Evolutionary conservation across 2,888 invertebrate genomes (phyloP).

Genomic region (Epistrophe eligans): DNA sequence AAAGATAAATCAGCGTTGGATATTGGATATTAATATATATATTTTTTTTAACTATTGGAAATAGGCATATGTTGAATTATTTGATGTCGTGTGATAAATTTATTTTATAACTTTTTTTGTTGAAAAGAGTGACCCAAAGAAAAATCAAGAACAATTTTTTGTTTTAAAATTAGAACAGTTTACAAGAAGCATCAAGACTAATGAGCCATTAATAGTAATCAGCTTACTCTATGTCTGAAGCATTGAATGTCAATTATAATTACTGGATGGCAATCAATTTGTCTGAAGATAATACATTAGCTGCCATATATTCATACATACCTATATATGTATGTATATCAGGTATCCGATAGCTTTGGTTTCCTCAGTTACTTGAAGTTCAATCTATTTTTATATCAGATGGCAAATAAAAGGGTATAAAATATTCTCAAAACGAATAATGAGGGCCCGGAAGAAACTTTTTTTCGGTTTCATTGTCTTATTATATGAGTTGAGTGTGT

Average conservation of each 20-base stretch:
- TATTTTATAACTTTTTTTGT: not conserved
- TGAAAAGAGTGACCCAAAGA: not conserved
- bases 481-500: not conserved
- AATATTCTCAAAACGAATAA: not conserved
- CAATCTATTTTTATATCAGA: not conserved
- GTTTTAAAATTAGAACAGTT: not conserved
- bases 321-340: not conserved
- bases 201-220: not conserved
- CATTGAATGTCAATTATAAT: not conserved
- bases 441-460: not conserved
- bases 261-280: conserved; percentile 1
- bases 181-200: not conserved
- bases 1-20: conserved; percentile 5
- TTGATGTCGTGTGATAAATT: not conserved
- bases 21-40: not conserved
- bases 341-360: not conserved
- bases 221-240: not conserved
- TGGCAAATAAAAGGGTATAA: not conserved
- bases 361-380: not conserved
- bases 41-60: not conserved
- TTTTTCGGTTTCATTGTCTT: not conserved
- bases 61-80: not conserved
- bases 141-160: not conserved
- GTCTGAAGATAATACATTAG: not conserved
- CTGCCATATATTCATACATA: not conserved